phyloP scores from a whole-genome alignment of 1,140 invertebrate species.

The Reticulitermes speratus region DNA sequence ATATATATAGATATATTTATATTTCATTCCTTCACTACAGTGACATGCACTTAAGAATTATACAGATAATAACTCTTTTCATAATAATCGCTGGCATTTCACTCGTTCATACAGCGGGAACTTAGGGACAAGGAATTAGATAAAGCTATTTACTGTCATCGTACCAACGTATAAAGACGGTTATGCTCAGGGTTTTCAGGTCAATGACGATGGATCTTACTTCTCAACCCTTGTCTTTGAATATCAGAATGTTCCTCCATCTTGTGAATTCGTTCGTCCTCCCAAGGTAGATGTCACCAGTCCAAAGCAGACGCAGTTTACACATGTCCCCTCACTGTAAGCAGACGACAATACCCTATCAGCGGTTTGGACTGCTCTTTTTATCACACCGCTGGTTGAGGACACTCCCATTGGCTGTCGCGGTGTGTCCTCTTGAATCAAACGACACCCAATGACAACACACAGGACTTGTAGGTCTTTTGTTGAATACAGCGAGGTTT shows the following conservation, averaged over 20 bases:
- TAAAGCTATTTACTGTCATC: too few relatives aligned
- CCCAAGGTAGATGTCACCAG: neutral
- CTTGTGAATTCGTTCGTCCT: neutral
- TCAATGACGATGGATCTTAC: too few relatives aligned
- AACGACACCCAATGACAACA: neutral
- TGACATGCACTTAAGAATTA: too few relatives aligned
- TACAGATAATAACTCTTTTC: too few relatives aligned
- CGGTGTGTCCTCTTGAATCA: neutral
- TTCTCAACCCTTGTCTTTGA: too few relatives aligned
- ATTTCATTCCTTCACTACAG: too few relatives aligned
- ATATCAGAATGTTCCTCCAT: neutral
- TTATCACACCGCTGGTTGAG: neutral
- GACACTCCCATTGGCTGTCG: slow-evolving; percentile 8
- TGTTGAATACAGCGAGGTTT: neutral
- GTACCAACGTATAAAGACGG: too few relatives aligned
- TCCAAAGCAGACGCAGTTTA: neutral
- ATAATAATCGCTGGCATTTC: too few relatives aligned
- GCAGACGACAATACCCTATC: neutral
- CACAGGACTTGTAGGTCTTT: neutral
- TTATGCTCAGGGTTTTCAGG: too few relatives aligned
- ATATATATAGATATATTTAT: too few relatives aligned
- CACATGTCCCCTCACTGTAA: neutral
- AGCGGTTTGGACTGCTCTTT: neutral
- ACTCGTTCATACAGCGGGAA: too few relatives aligned
- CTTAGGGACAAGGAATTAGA: too few relatives aligned